Evolutionary conservation across 1,140 invertebrate genomes (phyloP), one percentile per base, ranked within the genome.

Genomic region (Drosophila simulans): DNA sequence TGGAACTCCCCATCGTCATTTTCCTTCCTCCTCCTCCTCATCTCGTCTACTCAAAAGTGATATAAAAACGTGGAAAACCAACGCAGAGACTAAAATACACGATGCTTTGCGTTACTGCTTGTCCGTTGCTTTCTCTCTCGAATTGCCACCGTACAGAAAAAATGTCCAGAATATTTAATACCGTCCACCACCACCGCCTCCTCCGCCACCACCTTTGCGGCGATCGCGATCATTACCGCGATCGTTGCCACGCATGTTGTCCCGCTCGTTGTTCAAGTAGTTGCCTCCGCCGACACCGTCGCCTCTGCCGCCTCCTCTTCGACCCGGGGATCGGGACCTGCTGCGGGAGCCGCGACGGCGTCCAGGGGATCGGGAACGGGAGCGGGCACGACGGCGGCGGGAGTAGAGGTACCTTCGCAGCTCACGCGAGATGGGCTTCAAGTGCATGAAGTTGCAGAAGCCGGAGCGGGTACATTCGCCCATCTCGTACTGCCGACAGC

Each of bases 361-460:
- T 17, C 59, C 59, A 11, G 90, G 92, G 11, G 83, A 93, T 70
- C 92, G 88, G 12, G 92, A 93, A 5, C 92, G 84, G 10, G 92
- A 93, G 10, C 92, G 84, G 45, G 92, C 90, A 20, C 92, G 91
- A n/a, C 93, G 71, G 5, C 92, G 73, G 5, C 95, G 93, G 4
- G 95, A 94, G 89, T 95, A 76, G 81, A 91, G 55, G 73, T 96
- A 98, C 91, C 97, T 94, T 62, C 98, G 94, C 27, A 99, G 92
- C 91, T 98, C 98, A 76, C 98, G 93, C 0, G 98, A 99, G 85
- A 99, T 99, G 42, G 98, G 98, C 92, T 99, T 99, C 91, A 99
- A 94, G 92, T 99, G 99, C 99, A 99, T 99, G 92, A 99, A 99
- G 93, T 99, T 99, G 93, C 99, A 99, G 93, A 99, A 99, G 48